phyloP scores from a whole-genome alignment of 2,797 vertebrate genomes.

The Hozukius guyotensis region DNA sequence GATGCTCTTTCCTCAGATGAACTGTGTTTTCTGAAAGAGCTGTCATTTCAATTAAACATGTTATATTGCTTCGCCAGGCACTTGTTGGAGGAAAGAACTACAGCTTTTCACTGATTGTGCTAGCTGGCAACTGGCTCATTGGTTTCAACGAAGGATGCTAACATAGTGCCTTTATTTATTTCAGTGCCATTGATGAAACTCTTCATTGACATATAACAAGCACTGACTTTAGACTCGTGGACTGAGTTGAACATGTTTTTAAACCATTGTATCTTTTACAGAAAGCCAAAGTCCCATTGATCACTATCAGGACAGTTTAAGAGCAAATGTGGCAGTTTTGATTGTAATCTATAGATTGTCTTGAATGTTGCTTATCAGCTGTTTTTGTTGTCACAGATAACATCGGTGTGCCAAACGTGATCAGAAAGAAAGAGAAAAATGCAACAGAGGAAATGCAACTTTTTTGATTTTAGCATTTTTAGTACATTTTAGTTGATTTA shows the following conservation, averaged over 20 bases:
- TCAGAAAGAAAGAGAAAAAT: background rate
- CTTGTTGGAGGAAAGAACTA: background rate
- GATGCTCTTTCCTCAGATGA: background rate
- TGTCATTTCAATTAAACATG: background rate
- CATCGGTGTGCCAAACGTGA: background rate
- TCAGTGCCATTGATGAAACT: background rate
- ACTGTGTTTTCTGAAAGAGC: background rate
- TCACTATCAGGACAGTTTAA: background rate
- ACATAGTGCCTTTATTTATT: conserved; percentile 17
- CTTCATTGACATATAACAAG: background rate
- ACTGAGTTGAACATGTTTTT: background rate
- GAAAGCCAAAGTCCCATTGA: background rate
- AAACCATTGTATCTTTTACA: background rate
- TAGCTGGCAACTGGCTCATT: background rate
- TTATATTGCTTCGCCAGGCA: background rate
- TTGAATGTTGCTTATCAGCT: background rate
- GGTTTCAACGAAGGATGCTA: background rate
- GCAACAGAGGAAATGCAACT: background rate
- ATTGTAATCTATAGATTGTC: background rate
- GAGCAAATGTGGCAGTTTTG: background rate
- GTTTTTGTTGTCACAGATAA: background rate
- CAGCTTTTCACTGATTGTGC: background rate
- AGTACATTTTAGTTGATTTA: background rate
- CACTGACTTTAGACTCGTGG: background rate
- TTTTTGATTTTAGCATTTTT: conserved; percentile 18